Evolutionary conservation across 2,113 vertebrate species (phyloP).

Genomic region (Petrocephalus microphthalmus): DNA sequence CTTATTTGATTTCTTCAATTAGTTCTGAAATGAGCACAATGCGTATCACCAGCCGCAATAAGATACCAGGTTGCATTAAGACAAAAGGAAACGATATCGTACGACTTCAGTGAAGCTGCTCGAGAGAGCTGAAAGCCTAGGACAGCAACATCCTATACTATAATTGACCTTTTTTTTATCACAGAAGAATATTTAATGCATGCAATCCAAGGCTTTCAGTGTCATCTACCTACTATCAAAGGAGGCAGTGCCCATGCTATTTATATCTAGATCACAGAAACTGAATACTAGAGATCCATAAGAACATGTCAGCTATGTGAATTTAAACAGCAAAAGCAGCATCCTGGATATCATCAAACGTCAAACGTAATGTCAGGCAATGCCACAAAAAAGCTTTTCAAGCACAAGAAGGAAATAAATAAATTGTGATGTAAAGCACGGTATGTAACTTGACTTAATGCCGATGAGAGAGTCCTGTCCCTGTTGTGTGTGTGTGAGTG

Average conservation of each 20-base stretch:
- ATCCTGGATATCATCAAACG: not conserved
- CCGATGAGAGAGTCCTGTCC: not conserved
- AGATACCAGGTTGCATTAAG: not conserved
- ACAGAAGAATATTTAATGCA: not conserved
- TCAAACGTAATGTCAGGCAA: not conserved
- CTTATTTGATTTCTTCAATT: not conserved
- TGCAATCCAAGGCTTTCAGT: not conserved
- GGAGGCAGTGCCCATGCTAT: not conserved
- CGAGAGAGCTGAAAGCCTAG: not conserved
- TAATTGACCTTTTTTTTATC: not conserved
- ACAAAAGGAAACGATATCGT: not conserved
- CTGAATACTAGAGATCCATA: not conserved
- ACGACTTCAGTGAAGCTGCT: not conserved
- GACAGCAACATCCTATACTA: not conserved
- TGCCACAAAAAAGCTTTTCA: not conserved
- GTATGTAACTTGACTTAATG: not conserved
- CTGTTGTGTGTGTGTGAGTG: not conserved
- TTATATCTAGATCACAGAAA: not conserved
- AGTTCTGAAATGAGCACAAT: not conserved
- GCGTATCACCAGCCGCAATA: not conserved
- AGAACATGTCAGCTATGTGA: not conserved
- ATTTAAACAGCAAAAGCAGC: not conserved
- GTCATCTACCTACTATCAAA: not conserved
- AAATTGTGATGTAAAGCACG: not conserved
- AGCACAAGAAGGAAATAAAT: not conserved